Evolutionary conservation across 2,113 vertebrate species (phyloP), one percentile per base, ranked within the genome.

Genomic region (Gnathonemus echidnorhynchus): DNA sequence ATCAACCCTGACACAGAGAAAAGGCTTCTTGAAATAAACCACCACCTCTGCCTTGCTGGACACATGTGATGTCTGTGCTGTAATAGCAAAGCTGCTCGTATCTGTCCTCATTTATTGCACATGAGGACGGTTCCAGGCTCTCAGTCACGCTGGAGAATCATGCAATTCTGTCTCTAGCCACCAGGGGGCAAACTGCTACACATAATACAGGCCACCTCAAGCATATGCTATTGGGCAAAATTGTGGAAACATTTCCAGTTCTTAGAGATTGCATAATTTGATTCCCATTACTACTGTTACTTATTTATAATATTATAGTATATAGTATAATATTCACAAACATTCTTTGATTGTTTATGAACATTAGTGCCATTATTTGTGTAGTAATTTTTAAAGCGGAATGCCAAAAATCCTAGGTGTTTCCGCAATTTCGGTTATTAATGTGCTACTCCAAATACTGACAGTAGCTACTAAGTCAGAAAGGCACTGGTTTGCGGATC

Each of bases 101-200:
- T 88, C 45, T 35, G 70, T 21, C 11, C 27, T 35, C 11, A 19
- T 15, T 80, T 17, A 3, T 86, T 86, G 45, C 52, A 49, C 8
- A 5, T 27, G 39, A n/a, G 19, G 46, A 7, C 4, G 19, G 24
- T 74, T 70, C 46, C 11, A 48, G 39, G 11, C 15, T 24, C 21
- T 0, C 58, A 35, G 42, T 11, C 50, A 66, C 80, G 45, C 42
- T 62, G 17, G 45, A 17, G 83, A 3, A 87, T 83, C 0, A 3
- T 91, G 90, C 70, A 39, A n/a, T 93, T 87, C 46, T 87, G 1
- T 35, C 1, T 0, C 45, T 80, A 10, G 0, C 92, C 95, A 94
- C 91, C 35, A 93, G 94, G 91, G 92, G 93, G 91, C 92, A 88
- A 6, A 0, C 39, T 84, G 84, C 8, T 9, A 17, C 83, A 87